A percentile compares a stretch with the other conserved stretches of the same genome.
Evolutionary conservation across 2,888 invertebrate genomes (phyloP).

Genomic region (Rotaria macrura): DNA sequence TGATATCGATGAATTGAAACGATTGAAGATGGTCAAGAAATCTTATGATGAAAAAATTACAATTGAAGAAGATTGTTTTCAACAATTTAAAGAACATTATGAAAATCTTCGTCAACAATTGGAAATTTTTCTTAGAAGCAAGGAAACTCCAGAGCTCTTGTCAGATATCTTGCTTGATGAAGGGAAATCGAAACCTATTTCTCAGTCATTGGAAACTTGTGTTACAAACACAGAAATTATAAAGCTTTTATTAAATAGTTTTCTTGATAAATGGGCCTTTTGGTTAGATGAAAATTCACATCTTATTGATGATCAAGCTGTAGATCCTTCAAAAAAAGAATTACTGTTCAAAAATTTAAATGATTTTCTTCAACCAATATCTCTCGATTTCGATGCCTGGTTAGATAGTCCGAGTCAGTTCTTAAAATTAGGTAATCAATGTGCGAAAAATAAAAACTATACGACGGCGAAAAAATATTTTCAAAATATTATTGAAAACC

Average conservation of each 20-base stretch:
- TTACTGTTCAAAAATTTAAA: neutral
- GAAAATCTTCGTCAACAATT: neutral
- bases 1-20: neutral
- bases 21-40: neutral
- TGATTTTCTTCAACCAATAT: neutral
- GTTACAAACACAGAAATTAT: neutral
- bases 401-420: neutral
- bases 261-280: constrained; percentile 4
- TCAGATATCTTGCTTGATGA: neutral
- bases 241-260: neutral
- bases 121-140: neutral
- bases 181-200: too few species aligned
- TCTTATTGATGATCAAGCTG: neutral
- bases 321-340: neutral
- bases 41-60: neutral
- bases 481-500: neutral
- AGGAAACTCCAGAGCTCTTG: neutral
- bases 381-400: neutral
- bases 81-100: neutral
- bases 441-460: neutral
- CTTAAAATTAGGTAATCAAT: neutral
- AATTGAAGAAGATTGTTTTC: neutral
- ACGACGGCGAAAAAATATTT: neutral
- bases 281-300: neutral
- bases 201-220: too few species aligned